Conservation (phyloP, 2,113 vertebrate genomes). For the Furnarius figulus region DNA sequence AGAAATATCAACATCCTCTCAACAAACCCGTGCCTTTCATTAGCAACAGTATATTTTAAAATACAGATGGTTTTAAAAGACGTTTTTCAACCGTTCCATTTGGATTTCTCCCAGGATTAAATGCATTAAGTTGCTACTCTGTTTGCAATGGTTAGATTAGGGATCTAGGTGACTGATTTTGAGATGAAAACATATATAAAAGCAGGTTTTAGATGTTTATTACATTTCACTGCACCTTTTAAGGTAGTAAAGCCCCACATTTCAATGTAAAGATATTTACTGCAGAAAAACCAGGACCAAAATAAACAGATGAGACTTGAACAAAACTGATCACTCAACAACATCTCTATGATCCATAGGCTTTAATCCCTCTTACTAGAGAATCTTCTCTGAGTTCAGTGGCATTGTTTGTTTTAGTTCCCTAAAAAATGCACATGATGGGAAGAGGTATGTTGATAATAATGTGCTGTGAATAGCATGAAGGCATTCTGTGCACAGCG, state of each 20-base stretch:
- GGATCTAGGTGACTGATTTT: neutral
- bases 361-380: slow-evolving; percentile 55
- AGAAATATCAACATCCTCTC: neutral
- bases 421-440: slow-evolving; percentile 34
- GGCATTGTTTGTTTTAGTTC: slow-evolving; percentile 63
- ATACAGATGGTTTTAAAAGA: neutral
- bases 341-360: neutral
- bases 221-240: slow-evolving; percentile 33
- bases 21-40: neutral
- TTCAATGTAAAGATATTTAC: slow-evolving; percentile 40
- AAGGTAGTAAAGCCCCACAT: slow-evolving; percentile 1
- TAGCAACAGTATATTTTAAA: neutral
- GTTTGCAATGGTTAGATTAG: neutral
- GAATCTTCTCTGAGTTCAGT: slow-evolving; percentile 11
- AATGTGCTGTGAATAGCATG: slow-evolving; percentile 50
- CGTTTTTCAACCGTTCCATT: neutral
- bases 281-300: neutral
- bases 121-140: neutral
- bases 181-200: neutral
- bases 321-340: slow-evolving; percentile 58
- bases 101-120: neutral
- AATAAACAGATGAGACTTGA: slow-evolving; percentile 44
- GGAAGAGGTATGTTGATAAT: slow-evolving; percentile 54
- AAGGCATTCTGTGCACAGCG: slow-evolving; percentile 63
- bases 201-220: neutral